Conservation (phyloP, 2,888 invertebrate species). For the Trichogramma evanescens region DNA sequence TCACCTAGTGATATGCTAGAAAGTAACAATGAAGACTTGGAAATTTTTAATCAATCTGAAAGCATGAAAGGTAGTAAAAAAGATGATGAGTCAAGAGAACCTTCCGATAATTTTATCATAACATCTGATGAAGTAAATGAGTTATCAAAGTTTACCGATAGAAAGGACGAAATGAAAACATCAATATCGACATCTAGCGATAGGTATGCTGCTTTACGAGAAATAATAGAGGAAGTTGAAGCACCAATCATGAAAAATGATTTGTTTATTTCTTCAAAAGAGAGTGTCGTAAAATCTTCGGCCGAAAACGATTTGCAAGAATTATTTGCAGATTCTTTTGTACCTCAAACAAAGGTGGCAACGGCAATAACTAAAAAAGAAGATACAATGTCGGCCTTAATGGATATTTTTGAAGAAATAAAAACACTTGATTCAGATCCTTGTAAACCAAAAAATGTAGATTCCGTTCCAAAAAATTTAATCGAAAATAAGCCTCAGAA, state of each 20-base stretch:
- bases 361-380: slow-evolving; percentile 30
- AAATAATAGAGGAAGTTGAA: slow-evolving; percentile 54
- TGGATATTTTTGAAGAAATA: slow-evolving; percentile 44
- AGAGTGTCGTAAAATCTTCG: slow-evolving; percentile 20
- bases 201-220: slow-evolving; percentile 74
- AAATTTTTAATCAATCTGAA: slow-evolving; percentile 24
- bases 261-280: slow-evolving; percentile 20
- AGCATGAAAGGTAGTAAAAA: slow-evolving; percentile 21
- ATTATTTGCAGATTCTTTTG: slow-evolving; percentile 35
- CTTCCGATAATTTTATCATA: slow-evolving; percentile 22
- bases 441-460: slow-evolving; percentile 3
- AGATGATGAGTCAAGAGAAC: slow-evolving; percentile 23
- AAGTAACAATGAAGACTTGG: slow-evolving; percentile 11
- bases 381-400: slow-evolving; percentile 30
- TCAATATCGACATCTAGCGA: slow-evolving; percentile 55
- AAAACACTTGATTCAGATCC: slow-evolving; percentile 38
- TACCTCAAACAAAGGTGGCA: slow-evolving; percentile 26
- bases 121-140: slow-evolving; percentile 23
- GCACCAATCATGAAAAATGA: slow-evolving; percentile 19
- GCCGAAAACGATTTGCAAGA: slow-evolving; percentile 39
- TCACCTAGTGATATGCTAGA: not conserved
- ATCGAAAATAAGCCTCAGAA: slow-evolving; percentile 17
- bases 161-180: slow-evolving; percentile 48
- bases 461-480: not conserved
- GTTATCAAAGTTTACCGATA: slow-evolving; percentile 23